Evolutionary conservation across 2,797 vertebrate genomes (phyloP).

Genomic region (Brotogeris chrysoptera): DNA sequence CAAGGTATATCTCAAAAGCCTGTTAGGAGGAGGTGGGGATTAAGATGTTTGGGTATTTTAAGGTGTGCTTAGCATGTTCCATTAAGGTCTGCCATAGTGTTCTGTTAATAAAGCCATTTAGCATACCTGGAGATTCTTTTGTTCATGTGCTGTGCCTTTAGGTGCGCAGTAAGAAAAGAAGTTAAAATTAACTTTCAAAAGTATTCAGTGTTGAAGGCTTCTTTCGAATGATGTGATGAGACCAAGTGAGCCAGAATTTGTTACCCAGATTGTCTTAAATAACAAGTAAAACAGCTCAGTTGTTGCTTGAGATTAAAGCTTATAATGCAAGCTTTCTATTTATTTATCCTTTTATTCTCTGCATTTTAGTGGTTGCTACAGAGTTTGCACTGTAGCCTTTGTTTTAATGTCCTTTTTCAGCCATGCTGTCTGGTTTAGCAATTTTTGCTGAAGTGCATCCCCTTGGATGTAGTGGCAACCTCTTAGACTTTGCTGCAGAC

Average conservation of each 20-base stretch:
- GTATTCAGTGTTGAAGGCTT: not conserved
- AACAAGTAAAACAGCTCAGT: not conserved
- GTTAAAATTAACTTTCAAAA: not conserved
- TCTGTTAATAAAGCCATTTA: not conserved
- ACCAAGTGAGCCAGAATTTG: not conserved
- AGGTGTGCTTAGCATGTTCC: not conserved
- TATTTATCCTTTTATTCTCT: not conserved
- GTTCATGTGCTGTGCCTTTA: not conserved
- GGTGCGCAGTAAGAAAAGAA: not conserved
- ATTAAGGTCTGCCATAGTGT: not conserved
- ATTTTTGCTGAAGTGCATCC: not conserved
- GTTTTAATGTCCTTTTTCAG: not conserved
- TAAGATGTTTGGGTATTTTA: not conserved
- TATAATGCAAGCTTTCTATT: not conserved
- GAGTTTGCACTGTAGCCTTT: not conserved
- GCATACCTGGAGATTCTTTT: not conserved
- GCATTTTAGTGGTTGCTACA: not conserved
- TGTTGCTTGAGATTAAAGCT: constrained; percentile 5
- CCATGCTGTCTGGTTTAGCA: not conserved
- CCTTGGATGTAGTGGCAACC: not conserved
- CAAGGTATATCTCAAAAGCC: not conserved
- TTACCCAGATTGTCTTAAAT: constrained; percentile 32
- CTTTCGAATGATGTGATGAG: not conserved
- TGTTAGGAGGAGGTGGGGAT: not conserved
- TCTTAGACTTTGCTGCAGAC: not conserved